phyloP scores from a whole-genome alignment of 1,140 invertebrate species.

The Sinella curviseta region DNA sequence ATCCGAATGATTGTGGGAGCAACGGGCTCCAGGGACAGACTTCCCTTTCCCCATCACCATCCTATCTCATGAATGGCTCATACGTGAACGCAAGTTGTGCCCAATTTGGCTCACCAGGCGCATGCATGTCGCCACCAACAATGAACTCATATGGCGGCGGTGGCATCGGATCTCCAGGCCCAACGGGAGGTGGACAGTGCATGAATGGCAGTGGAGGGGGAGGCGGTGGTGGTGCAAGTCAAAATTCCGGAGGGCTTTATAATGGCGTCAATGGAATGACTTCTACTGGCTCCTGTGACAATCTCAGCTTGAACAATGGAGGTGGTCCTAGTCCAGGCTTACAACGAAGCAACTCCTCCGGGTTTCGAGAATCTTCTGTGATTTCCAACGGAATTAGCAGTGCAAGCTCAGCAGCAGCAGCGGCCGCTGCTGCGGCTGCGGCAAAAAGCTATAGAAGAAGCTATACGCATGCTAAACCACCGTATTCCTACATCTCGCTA shows the following conservation, averaged over 20 bases:
- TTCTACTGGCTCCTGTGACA: constrained; percentile 48
- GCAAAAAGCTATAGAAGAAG: constrained; percentile 89
- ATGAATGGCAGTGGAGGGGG: constrained; percentile 38
- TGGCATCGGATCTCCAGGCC: constrained; percentile 38
- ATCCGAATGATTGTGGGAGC: constrained; percentile 24
- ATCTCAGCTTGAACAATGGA: constrained; percentile 44
- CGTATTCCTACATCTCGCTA: constrained; percentile 97
- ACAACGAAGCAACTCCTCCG: constrained; percentile 19
- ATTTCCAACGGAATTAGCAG: constrained; percentile 57
- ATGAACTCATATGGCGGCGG: constrained; percentile 36
- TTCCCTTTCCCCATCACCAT: constrained; percentile 44
- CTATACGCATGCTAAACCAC: constrained; percentile 97
- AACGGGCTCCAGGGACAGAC: constrained; percentile 37
- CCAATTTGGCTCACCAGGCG: constrained; percentile 40
- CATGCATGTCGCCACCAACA: constrained; percentile 44
- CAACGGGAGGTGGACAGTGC: constrained; percentile 33
- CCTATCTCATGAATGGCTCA: constrained; percentile 37
- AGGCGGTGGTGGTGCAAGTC: not conserved
- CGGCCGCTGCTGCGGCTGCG: constrained; percentile 67
- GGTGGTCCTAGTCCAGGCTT: constrained; percentile 44
- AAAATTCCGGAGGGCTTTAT: constrained; percentile 6
- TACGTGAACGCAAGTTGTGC: constrained; percentile 42
- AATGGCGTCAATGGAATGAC: constrained; percentile 5
- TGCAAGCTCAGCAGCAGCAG: constrained; percentile 65
- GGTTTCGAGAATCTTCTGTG: constrained; percentile 58